A percentile compares a stretch with the other conserved stretches of the same genome.
phyloP scores from a whole-genome alignment of 2,888 invertebrate genomes.

The Drosophila mulleri region DNA sequence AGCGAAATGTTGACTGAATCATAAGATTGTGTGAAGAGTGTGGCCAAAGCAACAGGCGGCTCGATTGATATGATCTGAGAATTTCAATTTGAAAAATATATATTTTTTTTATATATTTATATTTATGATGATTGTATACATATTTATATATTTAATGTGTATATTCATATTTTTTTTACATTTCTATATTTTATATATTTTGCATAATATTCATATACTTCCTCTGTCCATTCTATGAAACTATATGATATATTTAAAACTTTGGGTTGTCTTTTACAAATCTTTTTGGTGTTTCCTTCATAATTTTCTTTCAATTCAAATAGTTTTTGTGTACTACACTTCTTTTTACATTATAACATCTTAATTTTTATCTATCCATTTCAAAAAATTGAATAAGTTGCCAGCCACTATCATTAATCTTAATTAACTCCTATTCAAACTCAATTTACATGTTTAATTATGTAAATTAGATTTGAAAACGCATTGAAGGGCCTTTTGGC shows the following conservation, averaged over 20 bases:
- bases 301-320: background rate
- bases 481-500: background rate
- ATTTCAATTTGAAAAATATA: background rate
- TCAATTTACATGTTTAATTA: background rate
- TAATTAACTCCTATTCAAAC: constrained; percentile 3
- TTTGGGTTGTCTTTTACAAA: background rate
- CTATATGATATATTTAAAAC: too few relatives aligned
- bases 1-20: background rate
- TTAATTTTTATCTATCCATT: background rate
- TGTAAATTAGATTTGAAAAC: background rate
- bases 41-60: background rate
- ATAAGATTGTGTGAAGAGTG: background rate
- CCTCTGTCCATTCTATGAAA: too few relatives aligned
- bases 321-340: background rate
- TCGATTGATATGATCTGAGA: background rate
- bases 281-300: too few relatives aligned
- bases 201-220: too few relatives aligned
- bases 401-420: background rate
- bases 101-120: background rate
- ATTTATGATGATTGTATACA: background rate
- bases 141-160: too few relatives aligned
- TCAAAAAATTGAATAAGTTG: background rate
- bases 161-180: too few relatives aligned
- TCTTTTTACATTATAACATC: background rate
- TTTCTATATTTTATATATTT: too few relatives aligned